These are phyloP conservation scores for Epizoanthus scotinus DNA, from an alignment of 92 coral and sea anemone genomes.

Conservation along the genomic window DNA sequence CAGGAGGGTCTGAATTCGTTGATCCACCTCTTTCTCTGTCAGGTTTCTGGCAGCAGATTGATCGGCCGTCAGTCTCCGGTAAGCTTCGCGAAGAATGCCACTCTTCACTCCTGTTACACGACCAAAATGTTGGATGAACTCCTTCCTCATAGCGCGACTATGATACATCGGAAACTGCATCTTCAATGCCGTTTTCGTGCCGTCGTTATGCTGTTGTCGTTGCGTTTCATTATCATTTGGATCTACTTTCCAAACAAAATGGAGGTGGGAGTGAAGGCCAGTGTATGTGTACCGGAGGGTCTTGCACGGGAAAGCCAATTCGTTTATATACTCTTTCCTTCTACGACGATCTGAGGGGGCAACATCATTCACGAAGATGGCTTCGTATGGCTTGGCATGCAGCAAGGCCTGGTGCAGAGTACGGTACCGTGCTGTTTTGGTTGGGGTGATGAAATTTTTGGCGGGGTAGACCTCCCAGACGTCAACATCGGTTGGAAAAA, in stretches of 20 bases:
- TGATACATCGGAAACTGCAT: slow-evolving; percentile 36
- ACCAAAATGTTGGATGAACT: slow-evolving; percentile 43
- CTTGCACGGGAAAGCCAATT: slow-evolving; percentile 30
- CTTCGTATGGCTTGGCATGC: slow-evolving; percentile 35
- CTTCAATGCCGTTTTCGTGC: slow-evolving; percentile 11
- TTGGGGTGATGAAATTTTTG: slow-evolving; percentile 20
- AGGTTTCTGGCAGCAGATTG: slow-evolving; percentile 18
- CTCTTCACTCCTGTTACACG: slow-evolving; percentile 35
- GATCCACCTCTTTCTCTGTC: slow-evolving; percentile 15
- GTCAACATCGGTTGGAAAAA: slow-evolving; percentile 36
- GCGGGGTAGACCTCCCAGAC: slow-evolving; percentile 36
- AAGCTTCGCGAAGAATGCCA: slow-evolving; percentile 50
- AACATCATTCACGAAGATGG: slow-evolving; percentile 40
- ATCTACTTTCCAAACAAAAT: slow-evolving; percentile 27
- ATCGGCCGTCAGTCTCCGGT: slow-evolving; percentile 33
- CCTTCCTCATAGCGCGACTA: slow-evolving; percentile 31
- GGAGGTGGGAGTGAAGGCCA: slow-evolving; percentile 31
- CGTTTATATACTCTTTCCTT: slow-evolving; percentile 23
- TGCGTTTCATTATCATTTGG: slow-evolving; percentile 22
- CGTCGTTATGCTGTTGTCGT: slow-evolving; percentile 17
- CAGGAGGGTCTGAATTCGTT: neutral
- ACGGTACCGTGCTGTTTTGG: slow-evolving; percentile 39
- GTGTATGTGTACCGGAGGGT: slow-evolving; percentile 39
- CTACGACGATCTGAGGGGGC: slow-evolving; percentile 36
- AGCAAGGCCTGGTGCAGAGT: slow-evolving; percentile 45